Conservation (phyloP, 2,113 vertebrate species). For the Macrotis lagotis region DNA sequence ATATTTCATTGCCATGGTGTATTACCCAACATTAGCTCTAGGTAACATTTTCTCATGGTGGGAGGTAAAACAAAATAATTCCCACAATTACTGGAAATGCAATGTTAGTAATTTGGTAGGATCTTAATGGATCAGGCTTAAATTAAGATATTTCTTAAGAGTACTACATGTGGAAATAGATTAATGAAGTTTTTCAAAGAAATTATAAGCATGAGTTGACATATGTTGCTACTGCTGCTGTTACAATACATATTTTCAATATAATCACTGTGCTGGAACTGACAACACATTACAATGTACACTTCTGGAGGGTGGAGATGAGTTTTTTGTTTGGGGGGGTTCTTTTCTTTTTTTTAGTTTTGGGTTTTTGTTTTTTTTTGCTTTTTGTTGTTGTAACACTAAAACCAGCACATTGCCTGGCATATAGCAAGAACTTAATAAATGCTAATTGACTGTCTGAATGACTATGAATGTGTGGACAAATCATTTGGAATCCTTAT, state of each 20-base stretch:
- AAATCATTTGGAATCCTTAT: background rate
- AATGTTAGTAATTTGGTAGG: constrained; percentile 58
- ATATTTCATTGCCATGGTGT: constrained; percentile 33
- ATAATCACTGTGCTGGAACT: background rate
- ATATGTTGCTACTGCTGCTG: background rate
- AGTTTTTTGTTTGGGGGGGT: no score
- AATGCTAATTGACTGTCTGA: background rate
- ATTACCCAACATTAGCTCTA: constrained; percentile 48
- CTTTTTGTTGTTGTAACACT: background rate
- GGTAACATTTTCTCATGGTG: constrained; percentile 53
- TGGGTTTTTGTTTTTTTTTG: background rate
- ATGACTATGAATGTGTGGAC: background rate
- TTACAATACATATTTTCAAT: background rate
- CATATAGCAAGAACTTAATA: background rate
- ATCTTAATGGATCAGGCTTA: constrained; percentile 57
- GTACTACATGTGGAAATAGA: constrained; percentile 41
- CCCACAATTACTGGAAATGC: constrained; percentile 16
- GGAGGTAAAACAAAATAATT: constrained; percentile 59
- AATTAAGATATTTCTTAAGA: constrained; percentile 53
- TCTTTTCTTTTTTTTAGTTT: no score
- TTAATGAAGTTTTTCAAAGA: constrained; percentile 43
- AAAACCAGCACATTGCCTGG: background rate
- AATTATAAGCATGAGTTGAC: background rate
- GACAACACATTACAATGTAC: background rate
- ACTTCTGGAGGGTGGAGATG: background rate